Base-by-base conservation (phyloP, 2,888 invertebrate species). In the Lepas anatifera region DNA sequence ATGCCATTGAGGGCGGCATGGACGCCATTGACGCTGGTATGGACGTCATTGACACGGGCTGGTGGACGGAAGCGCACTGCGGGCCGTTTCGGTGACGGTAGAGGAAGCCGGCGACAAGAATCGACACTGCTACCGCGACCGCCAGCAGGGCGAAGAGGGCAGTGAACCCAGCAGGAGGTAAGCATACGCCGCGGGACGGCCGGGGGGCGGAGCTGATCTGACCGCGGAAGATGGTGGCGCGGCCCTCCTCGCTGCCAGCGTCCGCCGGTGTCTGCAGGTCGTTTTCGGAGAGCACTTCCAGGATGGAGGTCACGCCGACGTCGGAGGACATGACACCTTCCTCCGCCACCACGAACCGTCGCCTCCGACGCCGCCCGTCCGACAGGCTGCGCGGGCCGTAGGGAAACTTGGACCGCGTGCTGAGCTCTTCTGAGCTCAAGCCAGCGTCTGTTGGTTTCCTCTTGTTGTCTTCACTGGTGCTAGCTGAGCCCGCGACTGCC, bases 231-330 rank as follows among this genome's bases (percentile, higher is more conserved):
- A 75, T 74, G 1, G 72, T 72, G 16, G 74, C 73, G 35, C 70
- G 70, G 13, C 70, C 67, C 43, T 74, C 74, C 35, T 75, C 74
- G n/a, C 72, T 75, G n/a, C 72, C 75, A 43, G 70, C 68, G 37
- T 73, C 89, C 0, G 93, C 92, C 75, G 90, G 91, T 79, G 94
- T 95, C 46, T 90, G 92, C 58, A 95, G 81, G 80, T 95, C 95
- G 1, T 92, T 92, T 79, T 93, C 92, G 7, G 94, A 93, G 71
- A 95, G 92, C 67, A 95, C 92, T 75, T 93, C 92, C 80, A 93
- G 94, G 32, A 92, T 85, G 0, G 92, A 91, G 74, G 90, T 90
- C 1, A 95, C 93, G 10, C 94, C 93, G 1, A 94, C 68, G 67
- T 74, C 74, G 0, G 74, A 67, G 46, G 71, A 68, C 18, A 71